These are phyloP conservation scores for Lasius fuliginosus DNA, from an alignment of 2,888 invertebrate species.

Conservation along the genomic window DNA sequence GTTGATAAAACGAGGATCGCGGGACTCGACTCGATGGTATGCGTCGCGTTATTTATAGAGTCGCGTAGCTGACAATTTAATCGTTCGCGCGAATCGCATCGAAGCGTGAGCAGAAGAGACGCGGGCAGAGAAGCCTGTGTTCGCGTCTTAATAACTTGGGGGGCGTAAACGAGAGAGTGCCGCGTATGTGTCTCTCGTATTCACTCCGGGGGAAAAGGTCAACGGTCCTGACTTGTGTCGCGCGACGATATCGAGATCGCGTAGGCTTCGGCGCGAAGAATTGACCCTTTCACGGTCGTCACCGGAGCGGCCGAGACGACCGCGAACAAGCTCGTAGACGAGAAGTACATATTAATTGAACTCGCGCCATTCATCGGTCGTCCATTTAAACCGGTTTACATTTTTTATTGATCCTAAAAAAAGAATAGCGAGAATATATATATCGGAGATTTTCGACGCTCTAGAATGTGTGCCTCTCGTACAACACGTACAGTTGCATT, in stretches of 20 bases:
- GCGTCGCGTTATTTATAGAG: slow-evolving; percentile 78
- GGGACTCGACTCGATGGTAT: slow-evolving; percentile 65
- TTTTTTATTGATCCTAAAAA: not conserved
- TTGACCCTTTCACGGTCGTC: slow-evolving; percentile 77
- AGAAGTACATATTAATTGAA: slow-evolving; percentile 68
- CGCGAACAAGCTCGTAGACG: slow-evolving; percentile 46
- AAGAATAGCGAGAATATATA: not conserved
- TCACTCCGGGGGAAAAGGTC: slow-evolving; percentile 69
- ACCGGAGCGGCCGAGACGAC: slow-evolving; percentile 46
- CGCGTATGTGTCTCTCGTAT: slow-evolving; percentile 59
- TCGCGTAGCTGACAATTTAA: slow-evolving; percentile 78
- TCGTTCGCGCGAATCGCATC: slow-evolving; percentile 75
- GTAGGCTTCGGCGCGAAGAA: slow-evolving; percentile 69
- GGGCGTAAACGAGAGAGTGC: slow-evolving; percentile 40
- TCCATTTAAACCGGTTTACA: not conserved
- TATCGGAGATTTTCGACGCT: not conserved
- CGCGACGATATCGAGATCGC: slow-evolving; percentile 71
- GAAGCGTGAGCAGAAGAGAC: slow-evolving; percentile 60
- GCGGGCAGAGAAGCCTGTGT: slow-evolving; percentile 34
- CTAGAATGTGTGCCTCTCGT: not conserved
- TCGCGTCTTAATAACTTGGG: slow-evolving; percentile 76
- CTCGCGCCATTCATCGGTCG: slow-evolving; percentile 34
- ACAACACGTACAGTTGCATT: not conserved
- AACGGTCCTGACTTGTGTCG: slow-evolving; percentile 70
- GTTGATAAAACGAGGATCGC: slow-evolving; percentile 69